Base-by-base conservation (phyloP, 2,888 invertebrate species). In the Clitarchus hookeri region DNA sequence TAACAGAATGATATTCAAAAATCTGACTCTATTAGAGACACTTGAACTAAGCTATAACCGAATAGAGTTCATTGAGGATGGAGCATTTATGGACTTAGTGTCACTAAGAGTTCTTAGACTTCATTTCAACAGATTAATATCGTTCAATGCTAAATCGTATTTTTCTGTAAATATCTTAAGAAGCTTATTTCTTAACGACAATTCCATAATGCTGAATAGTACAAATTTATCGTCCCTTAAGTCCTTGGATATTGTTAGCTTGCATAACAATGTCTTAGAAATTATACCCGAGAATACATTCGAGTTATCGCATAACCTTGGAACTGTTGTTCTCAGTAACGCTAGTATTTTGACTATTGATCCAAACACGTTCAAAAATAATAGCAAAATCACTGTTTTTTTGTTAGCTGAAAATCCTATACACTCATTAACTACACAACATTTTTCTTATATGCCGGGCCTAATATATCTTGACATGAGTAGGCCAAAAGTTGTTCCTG, bases 51-150 rank as follows among this genome's bases (percentile, higher is more conserved):
- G 65, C 23, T 65, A n/a, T 65, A 65, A 65, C n/a, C 65, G 16
- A n/a, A 65, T 65, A 65, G 65, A 65, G n/a, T 65, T 65, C n/a
- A 65, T 65, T n/a, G 65, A 65, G n/a, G 65, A 23, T 65, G 65
- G 65, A n/a, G 19, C 65, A 65, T 65, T 65, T 65, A 65, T 8
- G 16, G n/a, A 65, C 16, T 65, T 65, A 19, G 3, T 6, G 19
- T 6, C 65, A 9, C 65, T 65, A 3, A 65, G 16, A 65, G 16
- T 23, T 16, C n/a, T 65, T 1, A 65, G 23, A 23, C 65, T 65
- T 23, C 11, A 23, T 19, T 65, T 9, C n/a, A 65, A 65, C n/a
- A 65, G n/a, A 23, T 65, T 65, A 65, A 65, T 16, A 65, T 23
- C n/a, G 19, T 65, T 65, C 16, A 65, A 65, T 19, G 65, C 65